These are phyloP conservation scores for Apolygus lucorum DNA, from an alignment of 1,140 invertebrate genomes.

Conservation along the genomic window DNA sequence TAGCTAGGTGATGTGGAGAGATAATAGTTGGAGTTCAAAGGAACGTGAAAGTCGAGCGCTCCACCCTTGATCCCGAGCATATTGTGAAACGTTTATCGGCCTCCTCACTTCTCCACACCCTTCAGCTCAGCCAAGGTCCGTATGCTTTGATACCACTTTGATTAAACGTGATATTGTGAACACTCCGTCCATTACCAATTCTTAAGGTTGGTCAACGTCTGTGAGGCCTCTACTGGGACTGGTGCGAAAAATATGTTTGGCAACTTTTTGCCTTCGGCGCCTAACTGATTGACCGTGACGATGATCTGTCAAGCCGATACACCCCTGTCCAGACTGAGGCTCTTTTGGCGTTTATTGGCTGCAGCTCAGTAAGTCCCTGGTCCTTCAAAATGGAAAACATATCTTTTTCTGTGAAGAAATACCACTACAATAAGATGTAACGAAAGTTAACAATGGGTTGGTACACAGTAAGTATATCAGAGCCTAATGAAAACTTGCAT, in stretches of 20 bases:
- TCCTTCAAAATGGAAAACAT: too few relatives aligned
- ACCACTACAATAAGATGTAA: too few relatives aligned
- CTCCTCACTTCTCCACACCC: not conserved
- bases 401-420: too few relatives aligned
- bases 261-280: not conserved
- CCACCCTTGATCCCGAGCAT: not conserved
- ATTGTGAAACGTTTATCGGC: not conserved
- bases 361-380: too few relatives aligned
- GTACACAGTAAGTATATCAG: too few relatives aligned
- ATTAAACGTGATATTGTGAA: not conserved
- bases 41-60: not conserved
- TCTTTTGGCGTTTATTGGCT: too few relatives aligned
- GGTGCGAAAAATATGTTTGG: not conserved
- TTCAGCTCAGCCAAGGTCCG: not conserved
- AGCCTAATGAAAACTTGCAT: too few relatives aligned
- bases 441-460: too few relatives aligned
- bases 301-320: too few relatives aligned
- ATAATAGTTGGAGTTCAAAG: not conserved
- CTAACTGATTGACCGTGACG: not conserved
- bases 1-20: too few relatives aligned
- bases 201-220: not conserved
- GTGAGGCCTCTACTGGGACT: too few relatives aligned
- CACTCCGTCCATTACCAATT: not conserved
- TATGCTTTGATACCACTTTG: not conserved
- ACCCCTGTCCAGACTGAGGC: too few relatives aligned